Percentiles rank a stretch among this genome's conserved stretches.
phyloP scores from a whole-genome alignment of 1,140 invertebrate genomes.

The Ctenoplectra terminalis region DNA sequence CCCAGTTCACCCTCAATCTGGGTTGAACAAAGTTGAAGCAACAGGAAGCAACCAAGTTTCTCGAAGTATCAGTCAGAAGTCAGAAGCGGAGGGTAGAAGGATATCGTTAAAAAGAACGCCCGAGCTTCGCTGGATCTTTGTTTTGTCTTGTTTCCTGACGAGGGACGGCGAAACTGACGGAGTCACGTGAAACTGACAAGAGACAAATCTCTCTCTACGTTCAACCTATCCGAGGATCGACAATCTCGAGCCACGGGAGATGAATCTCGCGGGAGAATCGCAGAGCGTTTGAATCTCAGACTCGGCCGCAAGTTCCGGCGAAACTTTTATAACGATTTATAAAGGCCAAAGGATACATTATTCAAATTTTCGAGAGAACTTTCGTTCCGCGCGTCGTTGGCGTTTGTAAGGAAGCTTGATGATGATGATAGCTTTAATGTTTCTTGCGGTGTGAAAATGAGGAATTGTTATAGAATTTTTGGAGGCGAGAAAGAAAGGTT shows the following conservation, averaged over 20 bases:
- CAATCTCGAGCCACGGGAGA: background rate
- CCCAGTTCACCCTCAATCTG: background rate
- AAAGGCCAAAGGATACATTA: background rate
- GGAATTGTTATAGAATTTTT: no score
- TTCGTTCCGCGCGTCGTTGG: background rate
- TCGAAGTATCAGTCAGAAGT: background rate
- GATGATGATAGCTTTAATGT: background rate
- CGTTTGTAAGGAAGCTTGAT: background rate
- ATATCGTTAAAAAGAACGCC: constrained; percentile 9
- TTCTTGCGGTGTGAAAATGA: no score
- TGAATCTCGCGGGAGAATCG: background rate
- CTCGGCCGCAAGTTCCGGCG: no score
- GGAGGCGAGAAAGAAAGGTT: no score
- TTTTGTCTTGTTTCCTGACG: background rate
- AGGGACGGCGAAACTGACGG: background rate
- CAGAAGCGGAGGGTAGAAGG: background rate
- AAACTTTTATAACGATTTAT: background rate
- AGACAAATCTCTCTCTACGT: constrained; percentile 11
- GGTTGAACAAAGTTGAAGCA: constrained; percentile 5
- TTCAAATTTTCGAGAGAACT: background rate
- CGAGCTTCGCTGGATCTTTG: background rate
- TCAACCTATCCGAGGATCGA: background rate
- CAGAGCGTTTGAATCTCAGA: background rate
- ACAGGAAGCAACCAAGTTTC: constrained; percentile 13
- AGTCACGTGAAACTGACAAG: constrained; percentile 8